Evolutionary conservation across 2,797 vertebrate genomes (phyloP).

Genomic region (Ctenopoma kingsleyae): DNA sequence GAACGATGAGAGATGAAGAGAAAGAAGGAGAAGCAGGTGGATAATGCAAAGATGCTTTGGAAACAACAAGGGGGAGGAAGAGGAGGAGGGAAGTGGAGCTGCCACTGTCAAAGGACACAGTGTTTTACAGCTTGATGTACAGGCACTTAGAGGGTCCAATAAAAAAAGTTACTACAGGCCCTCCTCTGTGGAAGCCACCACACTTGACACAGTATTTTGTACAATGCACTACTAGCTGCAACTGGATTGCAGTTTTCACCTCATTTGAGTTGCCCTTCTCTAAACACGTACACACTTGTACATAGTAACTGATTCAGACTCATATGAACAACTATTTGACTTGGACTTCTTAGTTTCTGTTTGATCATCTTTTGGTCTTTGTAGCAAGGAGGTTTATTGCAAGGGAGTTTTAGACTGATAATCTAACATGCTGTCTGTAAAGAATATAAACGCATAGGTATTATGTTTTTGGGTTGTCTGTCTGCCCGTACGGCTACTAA

Average conservation of each 20-base stretch:
- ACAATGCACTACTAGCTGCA: constrained; percentile 54
- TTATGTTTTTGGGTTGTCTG: too few species aligned
- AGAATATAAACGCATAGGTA: too few species aligned
- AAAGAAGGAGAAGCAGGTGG: constrained; percentile 45
- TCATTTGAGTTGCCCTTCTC: constrained; percentile 25
- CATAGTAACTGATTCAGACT: background rate
- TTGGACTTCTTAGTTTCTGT: constrained; percentile 9
- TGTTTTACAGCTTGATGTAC: constrained; percentile 76
- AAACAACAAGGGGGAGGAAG: background rate
- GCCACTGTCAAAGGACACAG: constrained; percentile 59
- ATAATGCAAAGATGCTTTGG: constrained; percentile 31
- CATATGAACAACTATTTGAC: background rate
- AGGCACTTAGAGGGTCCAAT: constrained; percentile 68
- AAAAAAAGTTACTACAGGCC: constrained; percentile 70
- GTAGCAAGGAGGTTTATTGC: background rate
- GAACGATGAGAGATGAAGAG: constrained; percentile 18
- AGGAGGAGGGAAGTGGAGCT: constrained; percentile 14
- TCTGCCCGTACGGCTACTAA: too few species aligned
- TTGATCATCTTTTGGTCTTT: constrained; percentile 34
- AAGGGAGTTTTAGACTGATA: too few species aligned
- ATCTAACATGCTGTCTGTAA: too few species aligned
- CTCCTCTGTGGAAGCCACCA: constrained; percentile 46
- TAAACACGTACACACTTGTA: constrained; percentile 7
- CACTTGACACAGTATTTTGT: constrained; percentile 68
- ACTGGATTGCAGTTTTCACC: constrained; percentile 32